These are phyloP conservation scores for Calyptomena viridis DNA, from an alignment of 2,113 vertebrate genomes.

Conservation along the genomic window DNA sequence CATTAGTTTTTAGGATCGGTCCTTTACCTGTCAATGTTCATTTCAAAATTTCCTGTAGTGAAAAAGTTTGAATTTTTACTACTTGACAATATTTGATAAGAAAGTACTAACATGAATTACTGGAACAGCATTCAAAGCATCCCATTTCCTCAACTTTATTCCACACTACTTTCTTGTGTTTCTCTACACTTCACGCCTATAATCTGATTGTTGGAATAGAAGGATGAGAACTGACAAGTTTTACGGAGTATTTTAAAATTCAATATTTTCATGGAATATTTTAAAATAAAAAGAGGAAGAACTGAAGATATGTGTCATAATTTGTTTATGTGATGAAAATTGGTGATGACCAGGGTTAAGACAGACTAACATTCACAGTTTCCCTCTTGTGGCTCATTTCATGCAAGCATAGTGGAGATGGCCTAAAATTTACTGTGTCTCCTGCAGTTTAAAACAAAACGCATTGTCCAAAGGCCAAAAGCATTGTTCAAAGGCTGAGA, in stretches of 20 bases:
- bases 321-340: background rate
- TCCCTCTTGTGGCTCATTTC: background rate
- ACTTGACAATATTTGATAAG: background rate
- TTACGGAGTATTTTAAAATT: background rate
- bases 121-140: background rate
- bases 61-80: background rate
- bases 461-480: background rate
- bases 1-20: background rate
- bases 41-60: background rate
- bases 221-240: background rate
- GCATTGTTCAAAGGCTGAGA: background rate
- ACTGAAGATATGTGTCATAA: background rate
- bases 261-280: background rate
- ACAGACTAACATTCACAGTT: background rate
- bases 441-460: background rate
- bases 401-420: background rate
- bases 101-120: background rate
- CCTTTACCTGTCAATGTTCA: background rate
- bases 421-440: background rate
- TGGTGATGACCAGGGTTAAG: background rate
- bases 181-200: background rate
- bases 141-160: background rate
- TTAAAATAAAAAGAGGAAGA: background rate
- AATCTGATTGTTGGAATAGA: background rate
- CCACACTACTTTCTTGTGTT: background rate